phyloP scores from a whole-genome alignment of 1,140 invertebrate species.

The Himalopsyche phryganea region DNA sequence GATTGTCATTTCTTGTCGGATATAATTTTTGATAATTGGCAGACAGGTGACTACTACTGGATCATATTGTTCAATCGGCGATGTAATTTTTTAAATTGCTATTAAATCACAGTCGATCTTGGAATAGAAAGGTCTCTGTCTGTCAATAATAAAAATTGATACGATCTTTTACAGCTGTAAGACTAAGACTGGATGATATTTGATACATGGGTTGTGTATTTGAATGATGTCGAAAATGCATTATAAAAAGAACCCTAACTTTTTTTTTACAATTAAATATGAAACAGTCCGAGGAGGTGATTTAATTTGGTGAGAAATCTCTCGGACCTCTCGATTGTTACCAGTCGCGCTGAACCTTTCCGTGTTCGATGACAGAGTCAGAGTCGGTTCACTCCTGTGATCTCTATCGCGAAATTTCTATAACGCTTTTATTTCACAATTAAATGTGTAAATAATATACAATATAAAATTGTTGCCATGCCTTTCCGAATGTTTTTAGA shows the following conservation, averaged over 20 bases:
- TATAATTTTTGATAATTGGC: too few relatives aligned
- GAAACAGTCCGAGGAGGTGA: not conserved
- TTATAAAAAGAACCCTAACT: not conserved
- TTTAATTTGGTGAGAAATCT: too few relatives aligned
- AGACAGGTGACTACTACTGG: too few relatives aligned
- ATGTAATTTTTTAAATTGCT: too few relatives aligned
- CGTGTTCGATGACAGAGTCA: not conserved
- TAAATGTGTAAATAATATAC: slow-evolving; percentile 27
- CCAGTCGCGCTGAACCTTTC: too few relatives aligned
- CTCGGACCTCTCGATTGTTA: too few relatives aligned
- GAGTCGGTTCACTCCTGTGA: not conserved
- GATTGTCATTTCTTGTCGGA: too few relatives aligned
- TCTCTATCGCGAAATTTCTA: slow-evolving; percentile 7
- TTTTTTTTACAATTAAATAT: not conserved
- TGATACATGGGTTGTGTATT: not conserved
- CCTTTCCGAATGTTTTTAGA: slow-evolving; percentile 29
- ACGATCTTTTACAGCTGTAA: not conserved
- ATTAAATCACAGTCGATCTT: too few relatives aligned
- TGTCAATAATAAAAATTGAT: not conserved
- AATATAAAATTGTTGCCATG: slow-evolving; percentile 34
- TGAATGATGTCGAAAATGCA: not conserved
- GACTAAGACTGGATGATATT: not conserved
- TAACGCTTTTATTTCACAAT: slow-evolving; percentile 17
- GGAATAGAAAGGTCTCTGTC: too few relatives aligned
- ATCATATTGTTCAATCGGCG: too few relatives aligned